phyloP scores from a whole-genome alignment of 2,797 vertebrate species.

The Macrochelys suwanniensis region DNA sequence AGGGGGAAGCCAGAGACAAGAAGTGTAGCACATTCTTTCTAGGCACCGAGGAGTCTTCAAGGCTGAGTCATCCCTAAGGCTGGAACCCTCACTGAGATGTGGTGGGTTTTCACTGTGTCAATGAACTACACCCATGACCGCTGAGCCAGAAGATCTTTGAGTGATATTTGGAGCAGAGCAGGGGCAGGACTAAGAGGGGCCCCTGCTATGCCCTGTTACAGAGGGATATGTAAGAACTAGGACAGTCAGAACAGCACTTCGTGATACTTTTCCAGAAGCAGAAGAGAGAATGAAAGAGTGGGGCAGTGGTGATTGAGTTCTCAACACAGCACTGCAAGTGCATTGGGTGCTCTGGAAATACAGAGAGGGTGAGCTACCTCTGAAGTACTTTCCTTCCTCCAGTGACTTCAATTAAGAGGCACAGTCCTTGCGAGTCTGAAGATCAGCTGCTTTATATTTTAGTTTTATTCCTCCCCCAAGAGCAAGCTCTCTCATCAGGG shows the following conservation, averaged over 20 bases:
- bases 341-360: slow-evolving; percentile 28
- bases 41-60: no score
- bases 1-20: no score
- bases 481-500: background rate
- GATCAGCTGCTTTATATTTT: background rate
- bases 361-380: slow-evolving; percentile 36
- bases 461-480: background rate
- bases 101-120: no score
- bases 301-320: background rate
- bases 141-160: no score
- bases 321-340: slow-evolving; percentile 3
- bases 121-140: no score
- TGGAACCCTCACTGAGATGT: no score
- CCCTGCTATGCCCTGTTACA: no score
- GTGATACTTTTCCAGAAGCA: background rate
- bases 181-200: no score
- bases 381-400: slow-evolving; percentile 12
- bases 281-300: background rate
- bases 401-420: slow-evolving; percentile 34
- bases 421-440: slow-evolving; percentile 15
- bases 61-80: no score
- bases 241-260: background rate
- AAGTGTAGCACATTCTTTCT: no score
- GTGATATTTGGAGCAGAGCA: no score
- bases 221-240: background rate